Percentiles rank a stretch among this genome's conserved stretches.
Evolutionary conservation across 1,140 invertebrate genomes (phyloP).

Genomic region (Drosophila sproati): DNA sequence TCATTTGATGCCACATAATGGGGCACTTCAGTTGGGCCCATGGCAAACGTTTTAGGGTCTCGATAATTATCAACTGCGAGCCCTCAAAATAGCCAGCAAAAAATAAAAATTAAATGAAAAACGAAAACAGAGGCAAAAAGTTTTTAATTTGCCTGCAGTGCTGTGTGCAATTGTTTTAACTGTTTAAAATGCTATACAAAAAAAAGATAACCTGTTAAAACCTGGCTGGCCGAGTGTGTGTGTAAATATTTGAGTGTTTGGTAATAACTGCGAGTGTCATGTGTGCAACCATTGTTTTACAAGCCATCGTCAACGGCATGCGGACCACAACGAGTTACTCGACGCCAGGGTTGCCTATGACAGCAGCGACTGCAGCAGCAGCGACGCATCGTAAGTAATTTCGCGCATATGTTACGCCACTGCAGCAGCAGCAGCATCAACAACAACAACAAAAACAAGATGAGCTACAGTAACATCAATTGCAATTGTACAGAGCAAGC

Average conservation of each 20-base stretch:
- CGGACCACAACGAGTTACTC: constrained; percentile 37
- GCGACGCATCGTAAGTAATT: constrained; percentile 69
- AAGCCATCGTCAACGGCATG: constrained; percentile 37
- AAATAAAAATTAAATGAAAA: neutral
- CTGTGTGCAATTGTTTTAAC: constrained; percentile 64
- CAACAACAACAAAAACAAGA: constrained; percentile 14
- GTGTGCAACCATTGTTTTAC: constrained; percentile 63
- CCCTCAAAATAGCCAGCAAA: constrained; percentile 14
- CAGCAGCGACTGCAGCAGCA: constrained; percentile 8
- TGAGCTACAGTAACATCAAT: constrained; percentile 35
- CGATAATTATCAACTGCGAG: constrained; percentile 45
- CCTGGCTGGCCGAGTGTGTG: neutral
- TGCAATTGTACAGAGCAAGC: constrained; percentile 16
- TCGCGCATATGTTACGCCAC: constrained; percentile 74
- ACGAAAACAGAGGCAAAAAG: constrained; percentile 36
- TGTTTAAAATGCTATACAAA: constrained; percentile 48
- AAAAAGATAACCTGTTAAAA: neutral
- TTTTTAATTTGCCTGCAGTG: constrained; percentile 44
- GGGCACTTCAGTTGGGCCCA: constrained; percentile 37
- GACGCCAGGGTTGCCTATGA: constrained; percentile 55
- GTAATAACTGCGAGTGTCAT: constrained; percentile 70
- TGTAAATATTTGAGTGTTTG: constrained; percentile 32
- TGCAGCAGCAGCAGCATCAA: constrained; percentile 9
- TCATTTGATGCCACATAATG: constrained; percentile 37
- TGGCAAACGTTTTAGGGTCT: constrained; percentile 32